These are phyloP conservation scores for Biston betularia DNA, from an alignment of 2,888 invertebrate species.

Conservation along the genomic window DNA sequence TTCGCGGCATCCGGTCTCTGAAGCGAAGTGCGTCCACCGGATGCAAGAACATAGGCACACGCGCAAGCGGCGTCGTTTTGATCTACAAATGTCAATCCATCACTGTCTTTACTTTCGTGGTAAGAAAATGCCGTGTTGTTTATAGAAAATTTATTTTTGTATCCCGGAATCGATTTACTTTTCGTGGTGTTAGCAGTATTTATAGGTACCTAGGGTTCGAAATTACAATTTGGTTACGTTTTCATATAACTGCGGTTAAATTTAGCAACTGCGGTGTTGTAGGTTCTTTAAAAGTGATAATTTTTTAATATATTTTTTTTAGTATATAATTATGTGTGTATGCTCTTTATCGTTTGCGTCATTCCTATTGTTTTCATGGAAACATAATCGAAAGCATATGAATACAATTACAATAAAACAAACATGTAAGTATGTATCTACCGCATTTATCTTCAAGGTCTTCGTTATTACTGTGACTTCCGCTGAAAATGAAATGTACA, in stretches of 20 bases:
- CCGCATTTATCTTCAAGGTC: conserved; percentile 20
- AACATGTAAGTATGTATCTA: conserved; percentile 8
- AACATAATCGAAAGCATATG: not conserved
- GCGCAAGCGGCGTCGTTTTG: conserved; percentile 53
- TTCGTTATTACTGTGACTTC: conserved; percentile 21
- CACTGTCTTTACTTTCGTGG: conserved; percentile 56
- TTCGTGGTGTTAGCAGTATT: conserved; percentile 1
- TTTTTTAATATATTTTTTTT: not conserved
- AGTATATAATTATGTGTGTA: not conserved
- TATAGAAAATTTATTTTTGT: conserved; percentile 45
- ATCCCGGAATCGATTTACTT: conserved; percentile 20
- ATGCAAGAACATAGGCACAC: conserved; percentile 59
- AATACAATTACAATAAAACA: conserved; percentile 2
- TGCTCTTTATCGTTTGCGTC: not conserved
- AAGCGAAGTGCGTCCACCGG: conserved; percentile 52
- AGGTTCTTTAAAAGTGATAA: too few species aligned
- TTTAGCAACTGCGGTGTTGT: not conserved
- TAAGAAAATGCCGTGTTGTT: conserved; percentile 51
- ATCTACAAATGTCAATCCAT: conserved; percentile 69
- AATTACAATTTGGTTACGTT: not conserved
- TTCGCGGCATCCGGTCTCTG: conserved; percentile 60
- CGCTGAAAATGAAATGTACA: conserved; percentile 10
- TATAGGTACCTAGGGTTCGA: not conserved
- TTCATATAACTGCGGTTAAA: not conserved
- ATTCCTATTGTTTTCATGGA: not conserved